Evolutionary conservation across 64 coral and sea anemone species (phyloP).

Genomic region (Montipora cactus): DNA sequence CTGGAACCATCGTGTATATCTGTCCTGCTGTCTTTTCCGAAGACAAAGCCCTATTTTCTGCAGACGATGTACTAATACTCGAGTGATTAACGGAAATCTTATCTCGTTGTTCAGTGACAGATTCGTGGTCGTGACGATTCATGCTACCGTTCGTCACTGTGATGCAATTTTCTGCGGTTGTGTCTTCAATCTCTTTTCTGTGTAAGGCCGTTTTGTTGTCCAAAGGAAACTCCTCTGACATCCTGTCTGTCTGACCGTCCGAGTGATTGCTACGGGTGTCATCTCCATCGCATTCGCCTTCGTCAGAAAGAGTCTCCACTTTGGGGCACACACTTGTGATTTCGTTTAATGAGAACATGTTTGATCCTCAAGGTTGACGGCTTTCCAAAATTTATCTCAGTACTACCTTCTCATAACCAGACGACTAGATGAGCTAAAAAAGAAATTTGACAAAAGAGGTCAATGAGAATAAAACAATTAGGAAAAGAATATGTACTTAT

Average conservation of each 20-base stretch:
- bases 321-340: constrained; percentile 33
- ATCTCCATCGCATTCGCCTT: background rate
- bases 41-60: background rate
- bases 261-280: background rate
- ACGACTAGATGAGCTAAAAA: background rate
- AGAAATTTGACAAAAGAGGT: background rate
- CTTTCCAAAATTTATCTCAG: background rate
- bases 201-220: background rate
- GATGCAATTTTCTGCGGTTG: background rate
- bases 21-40: background rate
- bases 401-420: background rate
- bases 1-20: background rate
- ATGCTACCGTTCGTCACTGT: background rate
- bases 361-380: background rate
- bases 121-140: background rate
- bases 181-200: background rate
- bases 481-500: too few relatives aligned
- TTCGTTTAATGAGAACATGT: constrained; percentile 38
- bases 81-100: background rate
- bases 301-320: constrained; percentile 1
- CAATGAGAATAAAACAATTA: too few relatives aligned
- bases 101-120: background rate
- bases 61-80: background rate
- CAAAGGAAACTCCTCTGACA: background rate
- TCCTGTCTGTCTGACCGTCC: background rate